A percentile compares a stretch with the other conserved stretches of the same genome.
Conservation (phyloP, 2,888 invertebrate species). For the Nephrotoma flavescens region DNA sequence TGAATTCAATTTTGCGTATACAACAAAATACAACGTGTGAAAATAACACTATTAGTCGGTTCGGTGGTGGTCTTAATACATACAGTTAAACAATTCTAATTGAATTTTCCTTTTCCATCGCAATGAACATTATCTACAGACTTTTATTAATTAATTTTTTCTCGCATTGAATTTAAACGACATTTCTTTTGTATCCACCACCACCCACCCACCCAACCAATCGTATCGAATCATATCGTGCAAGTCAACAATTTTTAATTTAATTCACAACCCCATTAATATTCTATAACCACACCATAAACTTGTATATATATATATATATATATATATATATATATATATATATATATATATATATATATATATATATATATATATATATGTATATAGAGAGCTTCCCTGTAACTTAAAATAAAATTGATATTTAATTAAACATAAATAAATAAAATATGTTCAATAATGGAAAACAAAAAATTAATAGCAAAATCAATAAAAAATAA, state of each 20-base stretch:
- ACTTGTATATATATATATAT: no score
- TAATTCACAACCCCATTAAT: neutral
- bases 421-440: neutral
- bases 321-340: neutral
- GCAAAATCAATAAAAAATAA: neutral
- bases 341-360: neutral
- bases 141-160: neutral
- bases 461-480: neutral
- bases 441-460: neutral
- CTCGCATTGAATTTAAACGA: neutral
- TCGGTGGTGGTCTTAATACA: neutral
- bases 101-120: neutral
- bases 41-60: neutral
- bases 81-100: neutral
- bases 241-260: neutral
- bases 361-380: neutral
- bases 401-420: neutral
- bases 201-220: neutral
- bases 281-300: neutral
- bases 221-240: neutral
- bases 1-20: neutral
- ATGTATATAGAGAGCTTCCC: neutral
- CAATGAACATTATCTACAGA: neutral
- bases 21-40: neutral
- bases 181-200: neutral